Evolutionary conservation across 2,888 invertebrate species (phyloP), one percentile per base, ranked within the genome.

Genomic region (Orthonychiurus folsomi): DNA sequence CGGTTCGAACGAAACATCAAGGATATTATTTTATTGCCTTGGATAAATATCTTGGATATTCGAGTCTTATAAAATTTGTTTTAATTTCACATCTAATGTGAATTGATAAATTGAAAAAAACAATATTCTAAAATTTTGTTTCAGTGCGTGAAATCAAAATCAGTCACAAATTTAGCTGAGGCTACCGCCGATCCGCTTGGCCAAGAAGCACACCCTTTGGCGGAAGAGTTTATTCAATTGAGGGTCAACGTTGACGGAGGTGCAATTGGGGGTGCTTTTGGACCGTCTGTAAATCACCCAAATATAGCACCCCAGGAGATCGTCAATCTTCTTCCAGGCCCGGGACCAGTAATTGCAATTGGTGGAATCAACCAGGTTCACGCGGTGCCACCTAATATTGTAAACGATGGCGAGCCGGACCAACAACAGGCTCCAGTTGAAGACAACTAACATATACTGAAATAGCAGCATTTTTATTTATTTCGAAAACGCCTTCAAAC

Each of bases 101-200:
- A 50, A 50, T 52, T 47, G 37, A 5, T 24, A 21, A 48, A 48
- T 23, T 50, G 5, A 50, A 50, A 5, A 12, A 3, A 37, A 23
- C 50, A 60, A 54, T 54, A 21, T 20, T 9, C 15, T 56, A 3
- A 15, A 2, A 37, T 21, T 56, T 61, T 64, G 56, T 55, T 55
- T 28, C 93, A 97, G 80, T 97, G 96, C 76, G 94, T 97, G 61
- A 96, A 95, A 78, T 94, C 93, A 2, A 96, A 97, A 76, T 94
- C 94, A 0, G 94, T 96, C 27, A 96, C 95, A 12, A 96, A 97
- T 79, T 80, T 97, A 66, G 93, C 94, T 0, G 94, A 62, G 48
- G 94, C 93, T 0, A 91, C 93, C 0, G 93, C 93, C 0, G 94
- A 94, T 78, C 92, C 92, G 5, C n/a, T 23, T 9, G 21, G 9